phyloP scores from a whole-genome alignment of 2,888 invertebrate species.

The Serrognathus titanus region DNA sequence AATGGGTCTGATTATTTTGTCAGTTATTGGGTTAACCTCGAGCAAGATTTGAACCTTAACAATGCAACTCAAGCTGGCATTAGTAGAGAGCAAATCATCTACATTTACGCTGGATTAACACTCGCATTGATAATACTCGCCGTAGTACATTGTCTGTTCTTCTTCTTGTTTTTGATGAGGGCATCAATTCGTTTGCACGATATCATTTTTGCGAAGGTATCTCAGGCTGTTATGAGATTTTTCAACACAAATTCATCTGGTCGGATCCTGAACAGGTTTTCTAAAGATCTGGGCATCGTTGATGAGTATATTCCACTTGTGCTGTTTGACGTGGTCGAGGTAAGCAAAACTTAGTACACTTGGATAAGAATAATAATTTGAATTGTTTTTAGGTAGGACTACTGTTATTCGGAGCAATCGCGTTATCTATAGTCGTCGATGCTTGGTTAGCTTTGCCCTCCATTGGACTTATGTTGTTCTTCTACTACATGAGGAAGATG shows the following conservation, averaged over 20 bases:
- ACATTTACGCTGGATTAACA: conserved; percentile 50
- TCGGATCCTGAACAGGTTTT: conserved; percentile 46
- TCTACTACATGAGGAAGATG: conserved; percentile 61
- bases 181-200: conserved; percentile 44
- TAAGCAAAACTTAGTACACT: conserved; percentile 20
- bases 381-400: conserved; percentile 30
- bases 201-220: conserved; percentile 38
- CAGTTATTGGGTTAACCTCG: conserved; percentile 57
- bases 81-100: conserved; percentile 42
- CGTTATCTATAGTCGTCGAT: conserved; percentile 67
- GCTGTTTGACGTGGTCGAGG: conserved; percentile 41
- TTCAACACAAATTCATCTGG: conserved; percentile 46
- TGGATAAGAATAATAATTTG: neutral
- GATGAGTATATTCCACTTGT: conserved; percentile 60
- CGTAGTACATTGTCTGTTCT: conserved; percentile 39
- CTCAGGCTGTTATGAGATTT: conserved; percentile 43
- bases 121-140: conserved; percentile 46
- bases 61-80: conserved; percentile 7
- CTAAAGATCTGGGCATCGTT: conserved; percentile 54
- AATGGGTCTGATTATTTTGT: conserved; percentile 69
- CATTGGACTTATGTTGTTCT: conserved; percentile 57
- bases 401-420: conserved; percentile 63
- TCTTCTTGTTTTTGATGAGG: conserved; percentile 41
- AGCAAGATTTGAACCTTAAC: conserved; percentile 36
- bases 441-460: conserved; percentile 65